These are phyloP conservation scores for Sorex fumeus DNA, from an alignment of 2,113 vertebrate species.

Conservation along the genomic window DNA sequence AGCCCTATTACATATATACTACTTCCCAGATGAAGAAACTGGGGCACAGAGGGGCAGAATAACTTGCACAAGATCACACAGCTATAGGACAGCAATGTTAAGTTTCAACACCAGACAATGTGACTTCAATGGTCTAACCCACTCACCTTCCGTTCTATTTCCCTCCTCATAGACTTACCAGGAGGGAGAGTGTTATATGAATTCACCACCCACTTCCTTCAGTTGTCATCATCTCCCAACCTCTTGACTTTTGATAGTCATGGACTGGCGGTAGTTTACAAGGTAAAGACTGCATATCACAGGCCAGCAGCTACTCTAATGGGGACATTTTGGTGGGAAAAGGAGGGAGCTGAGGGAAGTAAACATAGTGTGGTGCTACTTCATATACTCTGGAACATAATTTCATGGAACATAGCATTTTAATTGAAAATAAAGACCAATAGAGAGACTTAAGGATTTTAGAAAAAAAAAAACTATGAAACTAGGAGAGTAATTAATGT, in stretches of 20 bases:
- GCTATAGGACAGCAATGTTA: background rate
- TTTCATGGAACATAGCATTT: background rate
- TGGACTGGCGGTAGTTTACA: background rate
- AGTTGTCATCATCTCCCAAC: rapidly evolving
- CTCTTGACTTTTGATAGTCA: background rate
- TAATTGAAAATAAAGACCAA: constrained; percentile 16
- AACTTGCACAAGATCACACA: background rate
- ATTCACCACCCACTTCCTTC: background rate
- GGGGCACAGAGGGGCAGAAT: background rate
- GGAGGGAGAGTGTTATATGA: no score
- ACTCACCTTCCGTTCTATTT: background rate
- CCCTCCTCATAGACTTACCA: background rate
- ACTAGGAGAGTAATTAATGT: constrained; percentile 31
- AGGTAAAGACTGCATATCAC: no score
- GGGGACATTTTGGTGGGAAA: no score
- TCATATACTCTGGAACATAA: background rate
- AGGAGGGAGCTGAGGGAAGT: background rate
- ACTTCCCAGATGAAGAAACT: background rate
- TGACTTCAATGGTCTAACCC: background rate
- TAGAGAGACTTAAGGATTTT: constrained; percentile 14
- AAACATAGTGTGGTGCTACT: background rate
- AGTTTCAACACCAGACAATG: background rate
- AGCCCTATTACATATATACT: background rate
- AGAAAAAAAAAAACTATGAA: background rate
- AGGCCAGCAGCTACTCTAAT: background rate